Evolutionary conservation across 2,888 invertebrate genomes (phyloP).

Genomic region (Thymelicus lineola): DNA sequence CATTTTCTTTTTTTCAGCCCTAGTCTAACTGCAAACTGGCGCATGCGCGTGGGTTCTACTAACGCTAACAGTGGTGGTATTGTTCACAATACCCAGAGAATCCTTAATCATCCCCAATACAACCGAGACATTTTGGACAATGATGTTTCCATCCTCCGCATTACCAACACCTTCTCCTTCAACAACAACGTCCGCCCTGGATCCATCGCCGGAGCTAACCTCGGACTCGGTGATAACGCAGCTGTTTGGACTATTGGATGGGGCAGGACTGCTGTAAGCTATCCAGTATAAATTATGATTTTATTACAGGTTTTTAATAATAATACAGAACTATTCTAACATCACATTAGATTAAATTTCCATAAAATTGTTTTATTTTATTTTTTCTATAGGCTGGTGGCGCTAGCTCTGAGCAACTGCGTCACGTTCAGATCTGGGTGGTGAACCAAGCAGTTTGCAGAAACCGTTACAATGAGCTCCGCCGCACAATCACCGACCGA

Average conservation of each 20-base stretch:
- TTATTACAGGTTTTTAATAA: no score
- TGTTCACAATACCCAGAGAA: conserved; percentile 42
- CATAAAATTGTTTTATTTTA: no score
- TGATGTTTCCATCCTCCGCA: conserved; percentile 63
- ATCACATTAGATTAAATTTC: no score
- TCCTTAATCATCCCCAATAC: conserved; percentile 53
- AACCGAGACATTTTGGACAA: conserved; percentile 35
- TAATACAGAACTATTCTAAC: no score
- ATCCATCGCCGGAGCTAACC: conserved; percentile 54
- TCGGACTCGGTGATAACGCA: conserved; percentile 55
- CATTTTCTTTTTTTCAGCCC: conserved; percentile 40
- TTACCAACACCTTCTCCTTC: conserved; percentile 47
- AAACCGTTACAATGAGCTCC: conserved; percentile 47
- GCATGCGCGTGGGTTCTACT: conserved; percentile 57
- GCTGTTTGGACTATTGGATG: conserved; percentile 71
- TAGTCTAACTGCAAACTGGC: conserved; percentile 48
- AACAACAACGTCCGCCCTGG: conserved; percentile 46
- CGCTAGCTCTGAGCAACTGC: conserved; percentile 40
- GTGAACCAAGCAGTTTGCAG: conserved; percentile 54
- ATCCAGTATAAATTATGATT: no score
- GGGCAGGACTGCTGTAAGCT: conserved; percentile 52
- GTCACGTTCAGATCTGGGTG: conserved; percentile 56
- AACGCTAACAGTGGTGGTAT: conserved; percentile 56
- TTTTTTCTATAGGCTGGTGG: no score
- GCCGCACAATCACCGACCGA: conserved; percentile 52